phyloP scores from a whole-genome alignment of 2,797 vertebrate species.

The Taeniopygia guttata region DNA sequence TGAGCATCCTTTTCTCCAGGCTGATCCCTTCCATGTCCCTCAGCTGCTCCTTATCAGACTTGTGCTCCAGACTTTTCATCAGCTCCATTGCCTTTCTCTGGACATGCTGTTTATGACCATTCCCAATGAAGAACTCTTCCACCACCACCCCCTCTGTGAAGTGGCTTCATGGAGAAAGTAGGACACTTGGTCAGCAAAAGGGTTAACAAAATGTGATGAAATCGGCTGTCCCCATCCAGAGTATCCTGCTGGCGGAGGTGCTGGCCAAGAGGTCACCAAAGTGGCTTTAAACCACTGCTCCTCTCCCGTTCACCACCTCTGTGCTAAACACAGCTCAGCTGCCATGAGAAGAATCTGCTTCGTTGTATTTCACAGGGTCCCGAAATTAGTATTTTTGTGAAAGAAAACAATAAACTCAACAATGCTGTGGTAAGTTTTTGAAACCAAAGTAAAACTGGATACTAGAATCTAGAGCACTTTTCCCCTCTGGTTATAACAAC shows the following conservation, averaged over 20 bases:
- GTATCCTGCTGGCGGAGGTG: not conserved
- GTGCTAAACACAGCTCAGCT: not conserved
- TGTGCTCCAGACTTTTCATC: not conserved
- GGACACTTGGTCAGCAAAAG: not conserved
- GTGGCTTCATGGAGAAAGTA: not conserved
- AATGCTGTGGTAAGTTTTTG: constrained; percentile 35
- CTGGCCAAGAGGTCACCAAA: not conserved
- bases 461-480: constrained; percentile 47
- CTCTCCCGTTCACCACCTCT: not conserved
- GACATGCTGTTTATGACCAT: not conserved
- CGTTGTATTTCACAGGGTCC: constrained; percentile 19
- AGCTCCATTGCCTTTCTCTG: not conserved
- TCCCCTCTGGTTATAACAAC: constrained; percentile 51
- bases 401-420: constrained; percentile 44
- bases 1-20: not conserved
- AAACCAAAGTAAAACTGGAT: constrained; percentile 54
- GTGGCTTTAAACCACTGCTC: not conserved
- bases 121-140: not conserved
- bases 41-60: not conserved
- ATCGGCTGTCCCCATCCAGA: not conserved
- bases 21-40: not conserved
- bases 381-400: constrained; percentile 53
- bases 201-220: not conserved
- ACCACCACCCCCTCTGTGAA: not conserved
- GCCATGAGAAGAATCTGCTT: not conserved